Conservation (phyloP, 35 echinoderm and acorn worm species). For the Apostichopus japonicus region DNA sequence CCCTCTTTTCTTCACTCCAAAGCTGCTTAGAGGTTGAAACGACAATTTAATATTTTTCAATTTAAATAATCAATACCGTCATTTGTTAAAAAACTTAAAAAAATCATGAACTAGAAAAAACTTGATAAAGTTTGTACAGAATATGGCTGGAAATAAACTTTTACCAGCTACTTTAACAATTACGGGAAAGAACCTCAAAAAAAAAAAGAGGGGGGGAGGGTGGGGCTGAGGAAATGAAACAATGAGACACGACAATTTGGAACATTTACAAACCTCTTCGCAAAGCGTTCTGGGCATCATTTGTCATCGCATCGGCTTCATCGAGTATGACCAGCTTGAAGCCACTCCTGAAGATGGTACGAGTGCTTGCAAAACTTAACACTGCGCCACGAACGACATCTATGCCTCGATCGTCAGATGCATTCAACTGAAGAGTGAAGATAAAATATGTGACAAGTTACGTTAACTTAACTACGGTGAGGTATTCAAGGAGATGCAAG, state of each 20-base stretch:
- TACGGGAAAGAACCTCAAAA: neutral
- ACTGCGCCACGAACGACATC: conserved; percentile 83
- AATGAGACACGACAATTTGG: neutral
- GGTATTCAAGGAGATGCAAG: too few relatives aligned
- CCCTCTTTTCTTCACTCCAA: too few relatives aligned
- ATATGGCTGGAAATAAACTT: too few relatives aligned
- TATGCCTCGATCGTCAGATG: conserved; percentile 89
- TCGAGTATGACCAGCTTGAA: conserved; percentile 98
- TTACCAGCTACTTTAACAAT: too few relatives aligned
- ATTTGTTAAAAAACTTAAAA: too few relatives aligned
- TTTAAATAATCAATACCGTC: too few relatives aligned
- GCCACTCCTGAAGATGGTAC: conserved; percentile 91
- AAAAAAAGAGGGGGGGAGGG: neutral
- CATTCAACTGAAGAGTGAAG: conserved; percentile 76
- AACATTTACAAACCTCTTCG: conserved; percentile 73
- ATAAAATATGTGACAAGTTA: too few relatives aligned
- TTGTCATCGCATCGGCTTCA: conserved; percentile 99
- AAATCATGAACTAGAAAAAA: too few relatives aligned
- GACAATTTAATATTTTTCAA: too few relatives aligned
- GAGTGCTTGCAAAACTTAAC: conserved; percentile 89
- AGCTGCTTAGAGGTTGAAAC: too few relatives aligned
- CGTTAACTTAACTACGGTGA: too few relatives aligned
- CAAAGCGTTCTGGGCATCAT: conserved; percentile 97
- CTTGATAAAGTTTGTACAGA: too few relatives aligned
- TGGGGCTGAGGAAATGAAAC: neutral